Evolutionary conservation across 2,888 invertebrate genomes (phyloP).

Genomic region (Fragum sueziense): DNA sequence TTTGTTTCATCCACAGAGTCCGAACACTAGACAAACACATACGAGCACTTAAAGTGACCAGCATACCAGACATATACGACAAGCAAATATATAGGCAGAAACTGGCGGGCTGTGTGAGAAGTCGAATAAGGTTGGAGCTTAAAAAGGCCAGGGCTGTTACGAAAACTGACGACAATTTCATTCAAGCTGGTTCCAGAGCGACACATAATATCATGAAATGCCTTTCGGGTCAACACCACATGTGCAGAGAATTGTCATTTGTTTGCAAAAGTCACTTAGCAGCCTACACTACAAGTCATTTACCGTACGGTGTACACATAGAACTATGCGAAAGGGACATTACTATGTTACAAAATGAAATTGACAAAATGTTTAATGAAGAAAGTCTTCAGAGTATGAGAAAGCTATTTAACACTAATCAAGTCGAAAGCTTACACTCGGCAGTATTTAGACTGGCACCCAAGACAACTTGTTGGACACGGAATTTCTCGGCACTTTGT

Average conservation of each 20-base stretch:
- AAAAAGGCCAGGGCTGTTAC: not conserved
- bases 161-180: not conserved
- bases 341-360: not conserved
- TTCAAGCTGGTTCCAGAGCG: not conserved
- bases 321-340: too few relatives aligned
- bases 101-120: not conserved
- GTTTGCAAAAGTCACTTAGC: slow-evolving; percentile 10
- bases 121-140: not conserved
- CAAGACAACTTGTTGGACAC: not conserved
- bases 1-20: slow-evolving; percentile 8
- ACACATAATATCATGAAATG: not conserved
- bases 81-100: not conserved
- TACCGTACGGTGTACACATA: not conserved
- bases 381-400: not conserved
- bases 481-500: not conserved
- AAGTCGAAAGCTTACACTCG: not conserved
- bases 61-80: not conserved
- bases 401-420: not conserved
- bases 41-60: not conserved
- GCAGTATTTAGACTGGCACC: not conserved
- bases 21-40: not conserved
- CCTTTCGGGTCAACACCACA: not conserved
- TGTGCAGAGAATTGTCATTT: not conserved
- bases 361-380: not conserved
- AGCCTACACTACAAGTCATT: not conserved